Percentiles rank a stretch among this genome's conserved stretches.
Evolutionary conservation across 2,797 vertebrate genomes (phyloP).

Genomic region (Centroberyx gerrardi): DNA sequence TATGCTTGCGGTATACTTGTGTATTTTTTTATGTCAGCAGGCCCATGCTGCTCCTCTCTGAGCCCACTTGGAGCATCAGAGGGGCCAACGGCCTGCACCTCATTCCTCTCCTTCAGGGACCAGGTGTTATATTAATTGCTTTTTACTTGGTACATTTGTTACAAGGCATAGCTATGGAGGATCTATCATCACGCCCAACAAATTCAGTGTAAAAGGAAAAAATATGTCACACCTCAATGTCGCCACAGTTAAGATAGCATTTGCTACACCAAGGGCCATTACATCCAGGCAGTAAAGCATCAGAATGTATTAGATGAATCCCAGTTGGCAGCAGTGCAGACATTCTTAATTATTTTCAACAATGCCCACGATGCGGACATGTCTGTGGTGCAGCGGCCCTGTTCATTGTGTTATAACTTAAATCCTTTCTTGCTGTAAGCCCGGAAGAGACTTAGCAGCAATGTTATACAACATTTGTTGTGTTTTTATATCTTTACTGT

Average conservation of each 20-base stretch:
- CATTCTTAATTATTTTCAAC: background rate
- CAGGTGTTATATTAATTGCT: conserved; percentile 11
- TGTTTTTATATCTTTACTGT: conserved; percentile 16
- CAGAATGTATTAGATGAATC: background rate
- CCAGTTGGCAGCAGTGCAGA: background rate
- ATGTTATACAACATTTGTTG: conserved; percentile 3
- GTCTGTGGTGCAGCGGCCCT: background rate
- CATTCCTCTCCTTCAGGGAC: background rate
- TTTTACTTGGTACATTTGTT: conserved; percentile 7
- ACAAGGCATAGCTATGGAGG: background rate
- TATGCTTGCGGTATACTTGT: too few relatives aligned
- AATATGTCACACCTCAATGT: too few relatives aligned
- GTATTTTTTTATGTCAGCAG: too few relatives aligned
- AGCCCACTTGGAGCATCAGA: too few relatives aligned
- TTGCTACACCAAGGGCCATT: too few relatives aligned
- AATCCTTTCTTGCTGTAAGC: conserved; percentile 11
- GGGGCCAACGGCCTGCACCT: background rate
- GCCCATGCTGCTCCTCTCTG: too few relatives aligned
- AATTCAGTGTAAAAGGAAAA: background rate
- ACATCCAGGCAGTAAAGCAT: background rate
- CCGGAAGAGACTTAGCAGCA: background rate
- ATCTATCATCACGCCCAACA: background rate
- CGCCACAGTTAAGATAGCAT: too few relatives aligned
- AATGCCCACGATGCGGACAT: background rate
- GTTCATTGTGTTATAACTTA: background rate